Evolutionary conservation across 2,888 invertebrate species (phyloP).

Genomic region (Tinea semifulvella): DNA sequence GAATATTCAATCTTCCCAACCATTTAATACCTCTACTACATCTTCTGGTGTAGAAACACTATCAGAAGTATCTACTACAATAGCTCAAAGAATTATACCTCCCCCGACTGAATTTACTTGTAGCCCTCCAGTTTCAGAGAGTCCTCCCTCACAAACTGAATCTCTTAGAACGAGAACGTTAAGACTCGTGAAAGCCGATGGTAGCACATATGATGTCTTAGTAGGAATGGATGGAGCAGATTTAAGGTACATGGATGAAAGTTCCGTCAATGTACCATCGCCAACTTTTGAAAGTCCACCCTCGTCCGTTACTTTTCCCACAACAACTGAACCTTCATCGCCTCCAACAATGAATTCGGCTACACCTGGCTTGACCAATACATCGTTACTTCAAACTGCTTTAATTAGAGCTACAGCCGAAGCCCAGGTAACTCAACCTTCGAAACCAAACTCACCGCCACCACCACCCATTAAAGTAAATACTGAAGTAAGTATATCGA

Average conservation of each 20-base stretch:
- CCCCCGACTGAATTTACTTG: slow-evolving; percentile 78
- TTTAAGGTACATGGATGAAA: slow-evolving; percentile 90
- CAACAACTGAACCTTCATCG: slow-evolving; percentile 67
- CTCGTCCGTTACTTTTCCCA: slow-evolving; percentile 69
- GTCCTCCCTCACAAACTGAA: slow-evolving; percentile 66
- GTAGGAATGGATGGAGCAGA: slow-evolving; percentile 87
- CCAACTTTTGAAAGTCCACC: slow-evolving; percentile 82
- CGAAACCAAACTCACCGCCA: slow-evolving; percentile 41
- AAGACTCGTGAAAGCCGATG: slow-evolving; percentile 63
- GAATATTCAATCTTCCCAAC: slow-evolving; percentile 37
- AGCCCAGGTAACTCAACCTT: slow-evolving; percentile 50
- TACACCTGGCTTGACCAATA: slow-evolving; percentile 62
- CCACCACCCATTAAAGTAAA: slow-evolving; percentile 70
- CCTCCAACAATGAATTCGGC: slow-evolving; percentile 60
- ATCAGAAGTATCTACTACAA: slow-evolving; percentile 57
- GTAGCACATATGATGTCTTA: slow-evolving; percentile 77
- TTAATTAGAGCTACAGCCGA: slow-evolving; percentile 74
- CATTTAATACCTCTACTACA: slow-evolving; percentile 44
- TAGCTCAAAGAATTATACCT: slow-evolving; percentile 76
- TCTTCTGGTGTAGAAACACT: slow-evolving; percentile 54
- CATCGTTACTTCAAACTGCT: slow-evolving; percentile 77
- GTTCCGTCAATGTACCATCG: slow-evolving; percentile 82
- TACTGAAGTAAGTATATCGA: slow-evolving; percentile 74
- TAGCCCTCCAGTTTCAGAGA: slow-evolving; percentile 72
- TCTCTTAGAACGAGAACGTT: slow-evolving; percentile 65